Evolutionary conservation across 2,888 invertebrate genomes (phyloP), one percentile per base, ranked within the genome.

Genomic region (Ectobius pallidus): DNA sequence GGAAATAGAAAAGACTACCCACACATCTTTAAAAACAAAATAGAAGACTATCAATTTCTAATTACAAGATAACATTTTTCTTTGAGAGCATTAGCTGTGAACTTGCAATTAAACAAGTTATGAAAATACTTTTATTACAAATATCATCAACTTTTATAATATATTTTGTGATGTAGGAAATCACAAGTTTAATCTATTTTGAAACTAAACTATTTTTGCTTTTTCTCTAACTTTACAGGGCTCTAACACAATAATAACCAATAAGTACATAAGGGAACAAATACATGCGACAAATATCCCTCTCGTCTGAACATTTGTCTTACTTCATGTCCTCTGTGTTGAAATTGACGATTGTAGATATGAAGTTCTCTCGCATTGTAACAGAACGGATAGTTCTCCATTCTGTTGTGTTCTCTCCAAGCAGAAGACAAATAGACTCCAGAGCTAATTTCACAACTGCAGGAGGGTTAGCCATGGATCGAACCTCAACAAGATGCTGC

Each of bases 301-400:
- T 55, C 22, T 18, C 11, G 25, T 9, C 25, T n/a, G 18, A 52
- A 16, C 39, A 3, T 49, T 77, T 79, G 52, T 90, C 92, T 89
- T 96, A 96, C 93, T 92, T 92, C 86, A 97, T 91, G 82, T 91
- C 90, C 82, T 95, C 94, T 77, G 96, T 96, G 86, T 92, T 92
- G 90, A 96, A 96, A 89, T 95, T 95, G 85, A 96, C 93, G 84
- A 96, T 95, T 78, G 94, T 94, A 73, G 92, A 91, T 85, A 96
- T 96, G 86, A 96, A 96, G 88, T 95, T 96, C 85, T 97, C 97
- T 86, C 94, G 91, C 89, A 97, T 95, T 82, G 97, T 92, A 79
- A 94, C 91, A 77, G 93, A 91, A 75, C 94, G 91, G 85, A 95
- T 96, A 78, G 93, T 91, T 85, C 95, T 96, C 97, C 97, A 97